Evolutionary conservation across 2,888 invertebrate species (phyloP), one percentile per base, ranked within the genome.

Genomic region (Pandemis heparana): DNA sequence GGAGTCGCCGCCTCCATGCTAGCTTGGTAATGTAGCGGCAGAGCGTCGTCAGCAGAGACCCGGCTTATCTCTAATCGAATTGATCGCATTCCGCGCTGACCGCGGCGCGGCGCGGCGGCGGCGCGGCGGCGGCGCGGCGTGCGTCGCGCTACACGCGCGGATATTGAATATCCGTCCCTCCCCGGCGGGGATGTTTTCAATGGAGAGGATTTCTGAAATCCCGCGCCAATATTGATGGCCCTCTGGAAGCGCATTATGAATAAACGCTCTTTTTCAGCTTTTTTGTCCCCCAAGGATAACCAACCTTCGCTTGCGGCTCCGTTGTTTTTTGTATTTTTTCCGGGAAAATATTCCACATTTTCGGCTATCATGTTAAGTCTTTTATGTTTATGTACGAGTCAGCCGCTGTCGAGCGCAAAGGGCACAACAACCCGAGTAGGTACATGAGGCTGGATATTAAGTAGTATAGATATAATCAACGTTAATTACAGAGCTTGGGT

Each of bases 121-220:
- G 53, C 61, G 39, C n/a, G 39, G 39, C 16, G 16, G 51, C 51
- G 51, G 51, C 51, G 16, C 46, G 23, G 23, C 14, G 14, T 0
- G 59, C 14, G 56, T 10, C 62, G 41, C 12, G 14, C 46, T 41
- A 51, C 51, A 51, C 23, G 7, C 63, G 63, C 46, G 46, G 76
- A 69, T 76, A 76, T 76, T 76, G 75, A 76, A 76, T 76, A 74
- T 75, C 51, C 51, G 63, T 65, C 75, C 38, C 60, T 10, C 39
- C 18, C 67, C 59, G 64, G 60, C 23, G 77, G 72, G 77, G 74
- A 76, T 79, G 81, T 76, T 77, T 79, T 85, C 84, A 85, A 86
- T 85, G 80, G 82, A 71, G 76, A 75, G 83, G 86, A 82, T 86
- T 84, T 82, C 79, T 75, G 75, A 76, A 78, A 83, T 82, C 83